Percentiles rank a stretch among this genome's conserved stretches.
Evolutionary conservation across 23 tunicate genomes (phyloP).

Genomic region (Trididemnum clinides): DNA sequence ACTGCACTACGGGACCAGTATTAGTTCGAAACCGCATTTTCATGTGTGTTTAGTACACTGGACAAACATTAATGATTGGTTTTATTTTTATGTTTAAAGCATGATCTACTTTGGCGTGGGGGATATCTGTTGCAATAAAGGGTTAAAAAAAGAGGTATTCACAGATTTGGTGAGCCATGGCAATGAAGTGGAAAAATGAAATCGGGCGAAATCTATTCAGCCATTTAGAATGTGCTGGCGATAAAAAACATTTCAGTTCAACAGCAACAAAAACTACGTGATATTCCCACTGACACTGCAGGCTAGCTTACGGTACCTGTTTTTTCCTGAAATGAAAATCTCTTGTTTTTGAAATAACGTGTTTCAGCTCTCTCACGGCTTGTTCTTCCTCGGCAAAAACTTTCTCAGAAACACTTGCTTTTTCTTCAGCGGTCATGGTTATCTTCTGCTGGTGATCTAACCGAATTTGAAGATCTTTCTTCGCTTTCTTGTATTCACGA

Average conservation of each 20-base stretch:
- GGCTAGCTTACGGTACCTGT: too few relatives aligned
- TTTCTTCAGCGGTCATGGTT: conserved; percentile 69
- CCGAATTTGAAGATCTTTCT: conserved; percentile 51
- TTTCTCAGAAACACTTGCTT: conserved; percentile 52
- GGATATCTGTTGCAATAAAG: too few relatives aligned
- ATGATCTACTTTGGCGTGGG: too few relatives aligned
- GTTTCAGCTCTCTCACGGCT: conserved; percentile 30
- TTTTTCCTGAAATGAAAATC: conserved; percentile 73
- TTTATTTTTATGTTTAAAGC: too few relatives aligned
- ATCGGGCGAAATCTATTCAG: not conserved
- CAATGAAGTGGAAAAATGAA: too few relatives aligned
- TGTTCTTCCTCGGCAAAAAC: conserved; percentile 66
- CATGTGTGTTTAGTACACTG: too few relatives aligned
- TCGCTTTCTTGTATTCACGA: not conserved
- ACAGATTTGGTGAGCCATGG: not conserved
- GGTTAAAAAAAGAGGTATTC: not conserved
- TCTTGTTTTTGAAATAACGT: conserved; percentile 39
- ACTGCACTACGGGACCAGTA: too few relatives aligned
- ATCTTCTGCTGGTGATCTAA: conserved; percentile 51
- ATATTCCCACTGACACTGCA: too few relatives aligned
- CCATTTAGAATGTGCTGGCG: not conserved
- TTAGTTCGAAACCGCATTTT: too few relatives aligned
- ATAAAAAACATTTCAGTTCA: too few relatives aligned
- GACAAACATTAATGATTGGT: too few relatives aligned
- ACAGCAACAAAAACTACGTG: too few relatives aligned